Percentiles rank a stretch among this genome's conserved stretches.
Evolutionary conservation across 2,797 vertebrate species (phyloP).

Genomic region (Sebastes goodei): DNA sequence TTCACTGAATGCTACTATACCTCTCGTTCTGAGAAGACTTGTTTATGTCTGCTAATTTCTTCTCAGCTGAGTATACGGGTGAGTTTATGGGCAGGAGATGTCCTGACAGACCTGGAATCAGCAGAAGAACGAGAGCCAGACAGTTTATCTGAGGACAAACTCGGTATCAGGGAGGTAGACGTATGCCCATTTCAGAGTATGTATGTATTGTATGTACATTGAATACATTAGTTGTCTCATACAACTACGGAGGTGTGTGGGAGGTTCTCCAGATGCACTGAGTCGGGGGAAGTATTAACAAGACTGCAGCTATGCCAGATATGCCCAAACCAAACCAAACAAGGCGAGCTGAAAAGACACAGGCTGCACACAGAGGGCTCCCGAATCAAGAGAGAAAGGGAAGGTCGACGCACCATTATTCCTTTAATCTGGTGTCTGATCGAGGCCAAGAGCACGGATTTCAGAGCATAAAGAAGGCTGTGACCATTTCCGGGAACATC

Average conservation of each 20-base stretch:
- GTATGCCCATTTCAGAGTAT: not conserved
- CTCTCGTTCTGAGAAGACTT: conserved; percentile 41
- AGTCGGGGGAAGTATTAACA: conserved; percentile 46
- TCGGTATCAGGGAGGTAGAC: not conserved
- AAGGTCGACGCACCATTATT: not conserved
- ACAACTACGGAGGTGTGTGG: conserved; percentile 27
- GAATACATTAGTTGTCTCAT: conserved; percentile 22
- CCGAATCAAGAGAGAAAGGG: conserved; percentile 20
- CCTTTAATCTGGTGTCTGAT: conserved; percentile 27
- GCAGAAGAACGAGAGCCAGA: conserved; percentile 26
- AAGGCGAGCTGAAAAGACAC: conserved; percentile 30
- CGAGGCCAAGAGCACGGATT: not conserved
- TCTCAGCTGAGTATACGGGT: not conserved
- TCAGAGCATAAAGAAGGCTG: not conserved
- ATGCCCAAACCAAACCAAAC: conserved; percentile 57
- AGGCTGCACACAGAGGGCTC: conserved; percentile 33
- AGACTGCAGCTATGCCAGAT: conserved; percentile 59
- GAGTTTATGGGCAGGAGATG: conserved; percentile 71
- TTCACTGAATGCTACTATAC: conserved; percentile 32
- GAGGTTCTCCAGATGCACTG: conserved; percentile 50
- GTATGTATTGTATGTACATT: not conserved
- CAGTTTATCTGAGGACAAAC: conserved; percentile 37
- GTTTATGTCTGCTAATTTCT: conserved; percentile 45
- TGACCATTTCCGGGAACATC: conserved; percentile 22
- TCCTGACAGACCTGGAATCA: conserved; percentile 76